Base-by-base conservation (phyloP, 1,140 invertebrate genomes). In the Ephestia elutella region DNA sequence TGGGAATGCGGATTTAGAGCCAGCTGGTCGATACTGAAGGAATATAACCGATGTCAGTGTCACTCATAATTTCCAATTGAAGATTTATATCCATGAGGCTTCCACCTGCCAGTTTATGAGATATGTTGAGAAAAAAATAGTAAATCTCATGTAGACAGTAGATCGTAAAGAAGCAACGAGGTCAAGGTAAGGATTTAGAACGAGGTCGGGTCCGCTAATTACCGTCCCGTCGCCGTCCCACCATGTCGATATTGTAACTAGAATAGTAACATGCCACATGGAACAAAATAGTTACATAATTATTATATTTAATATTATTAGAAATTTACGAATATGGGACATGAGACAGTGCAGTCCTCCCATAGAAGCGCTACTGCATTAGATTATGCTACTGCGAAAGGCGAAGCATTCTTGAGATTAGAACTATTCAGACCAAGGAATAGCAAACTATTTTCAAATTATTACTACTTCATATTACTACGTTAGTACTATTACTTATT, bases 151-250 rank as follows among this genome's bases (percentile, higher is more conserved):
- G 13, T 44, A 44, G 68, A 78, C 73, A 75, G 65, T 69, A 68
- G 62, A 70, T 78, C 80, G 75, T 83, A 80, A 86, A 82, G 66
- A 60, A 66, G 60, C 66, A 84, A 80, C 74, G 75, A 82, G 85
- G 85, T 83, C 85, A 87, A 86, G 81, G 85, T 85, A 64, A 51
- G 35, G 55, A 75, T 74, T 67, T 70, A 70, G 73, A 84, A 85
- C 71, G 79, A 79, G 79, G 75, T 76, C 81, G 70, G 60, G 59
- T 69, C 58, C 55, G 69, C 77, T 87, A 85, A 85, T 85, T 85
- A 80, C 77, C 65, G 51, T 68, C 70, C 65, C 65, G 70, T 64
- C 56, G 54, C n/a, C n/a, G n/a, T 44, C 50, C 18, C 50, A 53
- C 50, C 19, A 25, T 53, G 50, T 53, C 50, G 50, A 53, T 53